Conservation (phyloP, 2,113 vertebrate genomes). For the Damaliscus lunatus region DNA sequence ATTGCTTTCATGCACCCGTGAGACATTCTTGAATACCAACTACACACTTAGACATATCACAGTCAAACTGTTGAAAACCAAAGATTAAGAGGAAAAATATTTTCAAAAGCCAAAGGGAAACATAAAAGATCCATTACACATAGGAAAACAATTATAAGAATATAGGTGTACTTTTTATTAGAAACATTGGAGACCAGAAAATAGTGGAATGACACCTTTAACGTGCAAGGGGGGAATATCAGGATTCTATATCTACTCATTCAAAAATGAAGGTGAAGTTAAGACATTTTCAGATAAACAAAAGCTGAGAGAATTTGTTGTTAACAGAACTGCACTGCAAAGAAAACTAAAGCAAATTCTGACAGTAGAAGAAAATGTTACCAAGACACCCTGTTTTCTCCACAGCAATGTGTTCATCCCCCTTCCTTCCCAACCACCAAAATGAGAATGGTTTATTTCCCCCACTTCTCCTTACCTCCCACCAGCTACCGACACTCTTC, state of each 20-base stretch:
- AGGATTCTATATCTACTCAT: neutral
- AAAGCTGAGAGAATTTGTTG: neutral
- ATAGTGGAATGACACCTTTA: neutral
- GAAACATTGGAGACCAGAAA: neutral
- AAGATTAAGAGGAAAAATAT: neutral
- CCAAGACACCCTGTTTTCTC: neutral
- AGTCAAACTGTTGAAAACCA: neutral
- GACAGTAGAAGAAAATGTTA: neutral
- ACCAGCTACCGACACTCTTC: neutral
- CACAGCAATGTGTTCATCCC: neutral
- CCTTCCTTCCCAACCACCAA: neutral
- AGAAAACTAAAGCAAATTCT: neutral
- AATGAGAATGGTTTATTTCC: neutral
- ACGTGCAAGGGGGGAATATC: neutral
- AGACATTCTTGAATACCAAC: neutral
- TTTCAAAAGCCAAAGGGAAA: neutral
- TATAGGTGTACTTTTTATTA: neutral
- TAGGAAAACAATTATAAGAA: neutral
- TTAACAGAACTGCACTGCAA: neutral
- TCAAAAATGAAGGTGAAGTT: neutral
- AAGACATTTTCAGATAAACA: neutral
- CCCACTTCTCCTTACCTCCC: neutral
- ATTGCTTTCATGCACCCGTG: neutral
- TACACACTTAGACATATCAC: neutral
- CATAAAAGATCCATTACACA: neutral